Base-by-base conservation (phyloP, 2,888 invertebrate species). In the Steinernema hermaphroditum region DNA sequence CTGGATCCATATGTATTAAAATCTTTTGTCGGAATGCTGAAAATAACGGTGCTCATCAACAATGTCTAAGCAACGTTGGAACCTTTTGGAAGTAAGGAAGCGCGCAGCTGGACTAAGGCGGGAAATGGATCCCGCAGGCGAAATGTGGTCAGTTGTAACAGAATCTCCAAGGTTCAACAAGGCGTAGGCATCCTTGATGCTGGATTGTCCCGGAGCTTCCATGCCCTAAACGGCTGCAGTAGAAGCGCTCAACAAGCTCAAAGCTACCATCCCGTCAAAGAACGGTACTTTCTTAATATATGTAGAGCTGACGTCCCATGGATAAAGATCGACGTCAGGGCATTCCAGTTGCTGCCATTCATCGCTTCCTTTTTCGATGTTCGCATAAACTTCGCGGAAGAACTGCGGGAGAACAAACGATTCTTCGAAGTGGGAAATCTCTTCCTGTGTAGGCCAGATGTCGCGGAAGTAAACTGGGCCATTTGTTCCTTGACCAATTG, bases 1-100 rank as follows among this genome's bases (percentile, higher is more conserved):
- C 97, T 91, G 0, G 96, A 93, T 0, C 97, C 98, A 88, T 98
- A 98, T 0, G 97, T 96, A 89, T 98, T 98, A 88, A 97, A 98
- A 84, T 97, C 96, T 74, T 92, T 91, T 0, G 96, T 94, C 0
- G 93, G 93, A 16, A 97, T 87, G 0, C 62, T 62, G 32, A 29
- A 62, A 29, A 29, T 6, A 46, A 68, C 24, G 44, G 41, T 24
- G 14, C 69, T 24, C 37, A 24, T 71, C 8, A 71, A 43, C 32
- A n/a, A 69, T 2, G n/a, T 6, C 6, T n/a, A 24, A 32, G 43
- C 14, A 43, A 43, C 34, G 22, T 34, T 87, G 89, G 87, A 82
- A 92, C 92, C 92, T 92, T 82, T 90, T 90, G 34, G 82, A 73
- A 14, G 92, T 91, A 16, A 95, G 89, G 88, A 91, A 94, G 85